These are phyloP conservation scores for Odocoileus virginianus DNA, from an alignment of 2,113 vertebrate genomes.

Conservation along the genomic window DNA sequence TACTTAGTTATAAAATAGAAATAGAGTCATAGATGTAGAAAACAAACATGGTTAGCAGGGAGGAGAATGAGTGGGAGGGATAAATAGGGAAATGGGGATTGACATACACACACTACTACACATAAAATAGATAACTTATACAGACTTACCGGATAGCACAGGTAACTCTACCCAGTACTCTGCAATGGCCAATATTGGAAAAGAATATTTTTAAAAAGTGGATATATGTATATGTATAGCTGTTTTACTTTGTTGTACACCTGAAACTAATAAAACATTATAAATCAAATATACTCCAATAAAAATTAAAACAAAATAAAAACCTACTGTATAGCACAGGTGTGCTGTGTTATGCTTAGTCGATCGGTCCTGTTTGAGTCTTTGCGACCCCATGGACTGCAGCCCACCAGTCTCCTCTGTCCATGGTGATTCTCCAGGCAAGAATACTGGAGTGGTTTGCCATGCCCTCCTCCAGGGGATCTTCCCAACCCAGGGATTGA, in stretches of 20 bases:
- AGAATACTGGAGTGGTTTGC: not conserved
- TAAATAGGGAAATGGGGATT: not conserved
- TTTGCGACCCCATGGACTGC: not conserved
- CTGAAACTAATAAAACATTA: not conserved
- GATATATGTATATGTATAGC: not conserved
- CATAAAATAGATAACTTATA: not conserved
- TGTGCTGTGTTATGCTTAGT: not conserved
- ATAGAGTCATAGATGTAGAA: not conserved
- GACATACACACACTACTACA: not conserved
- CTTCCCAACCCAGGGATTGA: not conserved
- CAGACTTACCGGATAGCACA: not conserved
- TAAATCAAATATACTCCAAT: not conserved
- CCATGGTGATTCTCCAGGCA: not conserved
- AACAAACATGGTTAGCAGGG: not conserved
- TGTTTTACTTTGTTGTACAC: not conserved
- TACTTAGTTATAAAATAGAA: not conserved
- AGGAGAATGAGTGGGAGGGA: not conserved
- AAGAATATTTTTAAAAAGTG: not conserved
- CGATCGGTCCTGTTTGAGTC: rapidly evolving
- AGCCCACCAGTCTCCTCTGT: not conserved
- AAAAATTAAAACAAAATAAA: not conserved
- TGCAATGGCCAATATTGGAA: not conserved
- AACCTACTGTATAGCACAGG: not conserved
- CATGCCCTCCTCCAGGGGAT: not conserved
- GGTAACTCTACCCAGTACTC: not conserved